phyloP scores from a whole-genome alignment of 2,888 invertebrate genomes.

The Pammene aurita region DNA sequence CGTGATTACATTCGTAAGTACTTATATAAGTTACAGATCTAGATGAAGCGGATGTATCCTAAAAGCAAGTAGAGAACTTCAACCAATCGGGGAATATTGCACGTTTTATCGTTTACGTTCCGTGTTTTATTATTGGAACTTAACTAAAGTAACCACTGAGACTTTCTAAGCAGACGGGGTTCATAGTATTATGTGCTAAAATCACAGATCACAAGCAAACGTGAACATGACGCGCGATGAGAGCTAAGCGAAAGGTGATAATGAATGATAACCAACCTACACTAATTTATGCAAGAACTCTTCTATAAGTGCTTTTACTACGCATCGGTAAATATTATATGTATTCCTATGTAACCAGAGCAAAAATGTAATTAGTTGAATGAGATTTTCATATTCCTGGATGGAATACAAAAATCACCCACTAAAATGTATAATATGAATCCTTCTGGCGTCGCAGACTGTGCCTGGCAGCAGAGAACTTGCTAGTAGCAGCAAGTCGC shows the following conservation, averaged over 20 bases:
- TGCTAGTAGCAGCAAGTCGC: constrained; percentile 80
- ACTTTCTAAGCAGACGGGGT: constrained; percentile 48
- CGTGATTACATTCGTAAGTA: constrained; percentile 72
- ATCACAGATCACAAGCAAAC: constrained; percentile 79
- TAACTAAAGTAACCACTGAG: constrained; percentile 69
- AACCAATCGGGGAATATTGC: constrained; percentile 59
- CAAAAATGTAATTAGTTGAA: constrained; percentile 71
- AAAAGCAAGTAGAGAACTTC: constrained; percentile 77
- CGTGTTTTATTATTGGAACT: constrained; percentile 58
- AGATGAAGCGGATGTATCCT: constrained; percentile 77
- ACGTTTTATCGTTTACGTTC: constrained; percentile 54
- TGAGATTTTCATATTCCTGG: constrained; percentile 77
- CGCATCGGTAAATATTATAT: constrained; percentile 49
- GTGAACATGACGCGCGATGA: constrained; percentile 66
- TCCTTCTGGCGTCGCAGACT: constrained; percentile 64
- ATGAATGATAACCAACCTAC: constrained; percentile 67
- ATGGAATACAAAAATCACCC: constrained; percentile 78
- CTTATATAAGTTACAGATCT: constrained; percentile 82
- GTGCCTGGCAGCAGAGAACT: constrained; percentile 77
- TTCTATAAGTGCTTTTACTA: constrained; percentile 45
- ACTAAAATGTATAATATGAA: constrained; percentile 67
- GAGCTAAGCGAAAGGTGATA: constrained; percentile 65
- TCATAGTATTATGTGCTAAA: constrained; percentile 59
- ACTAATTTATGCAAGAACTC: constrained; percentile 53
- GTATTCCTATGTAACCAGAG: constrained; percentile 55